Evolutionary conservation across 2,888 invertebrate genomes (phyloP), one percentile per base, ranked within the genome.

Genomic region (Eurois occulta): DNA sequence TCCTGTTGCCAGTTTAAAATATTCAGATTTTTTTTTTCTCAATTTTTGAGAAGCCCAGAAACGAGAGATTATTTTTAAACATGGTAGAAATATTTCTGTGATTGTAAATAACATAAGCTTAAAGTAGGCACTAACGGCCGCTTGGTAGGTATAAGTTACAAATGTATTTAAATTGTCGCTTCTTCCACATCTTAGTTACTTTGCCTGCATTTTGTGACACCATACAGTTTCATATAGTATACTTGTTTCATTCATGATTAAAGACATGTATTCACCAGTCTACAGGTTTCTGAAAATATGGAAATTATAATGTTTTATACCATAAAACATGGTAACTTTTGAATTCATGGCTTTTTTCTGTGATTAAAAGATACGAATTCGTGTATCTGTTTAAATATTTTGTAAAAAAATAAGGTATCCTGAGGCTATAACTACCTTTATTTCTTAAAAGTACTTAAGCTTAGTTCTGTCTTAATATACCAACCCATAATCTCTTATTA

Each of bases 61-160:
- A n/a, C 35, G 41, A 16, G 41, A 83, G 67, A 64, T 83, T 66
- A 83, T 60, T 71, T 69, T 68, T 58, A 46, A 65, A 67, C 13
- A 60, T 78, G 68, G 75, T 72, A 80, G 74, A 84, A 80, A 70
- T 65, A 87, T 89, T 85, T 90, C 87, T 91, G 91, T 92, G 91
- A 91, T 91, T 90, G 88, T 90, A 74, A 86, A 85, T 89, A 90
- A 87, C 79, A 58, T 86, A 72, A 75, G 65, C 62, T 83, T 80
- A 55, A 64, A 70, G 41, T 86, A 84, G 75, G 55, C 72, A 32
- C 69, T 87, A 86, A 82, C 77, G 64, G 72, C 18, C 66, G 87
- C 89, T 85, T 86, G 13, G 64, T 85, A 85, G 76, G 2, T 52
- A 68, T 77, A 71, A 77, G 58, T 86, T 52, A 70, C 62, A 43